Percentiles rank a stretch among this genome's conserved stretches.
phyloP scores from a whole-genome alignment of 2,888 invertebrate genomes.

The Lasioglossum pauxillum region DNA sequence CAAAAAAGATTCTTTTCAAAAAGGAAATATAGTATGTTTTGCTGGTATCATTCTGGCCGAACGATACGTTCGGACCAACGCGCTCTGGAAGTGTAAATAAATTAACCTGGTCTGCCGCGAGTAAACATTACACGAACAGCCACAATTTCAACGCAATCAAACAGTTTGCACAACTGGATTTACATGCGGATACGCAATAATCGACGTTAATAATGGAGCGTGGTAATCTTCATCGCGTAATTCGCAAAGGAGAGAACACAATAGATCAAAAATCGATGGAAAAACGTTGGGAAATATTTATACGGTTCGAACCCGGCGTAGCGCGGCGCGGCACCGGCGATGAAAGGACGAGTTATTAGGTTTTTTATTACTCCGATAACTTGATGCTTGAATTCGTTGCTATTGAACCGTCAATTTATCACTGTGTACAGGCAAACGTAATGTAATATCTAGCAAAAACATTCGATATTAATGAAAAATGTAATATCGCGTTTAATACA shows the following conservation, averaged over 20 bases:
- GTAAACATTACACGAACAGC: slow-evolving; percentile 49
- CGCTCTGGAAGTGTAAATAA: slow-evolving; percentile 43
- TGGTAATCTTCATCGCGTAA: slow-evolving; percentile 10
- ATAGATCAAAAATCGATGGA: neutral
- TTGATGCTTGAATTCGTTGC: neutral
- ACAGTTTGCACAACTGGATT: slow-evolving; percentile 48
- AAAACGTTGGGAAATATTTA: neutral
- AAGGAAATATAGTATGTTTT: neutral
- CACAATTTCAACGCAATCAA: slow-evolving; percentile 25
- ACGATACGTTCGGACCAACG: slow-evolving; percentile 26
- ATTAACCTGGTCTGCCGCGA: slow-evolving; percentile 44
- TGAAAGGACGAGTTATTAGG: neutral
- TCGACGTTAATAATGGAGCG: slow-evolving; percentile 43
- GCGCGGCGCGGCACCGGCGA: neutral
- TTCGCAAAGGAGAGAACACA: neutral
- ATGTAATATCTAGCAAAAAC: neutral
- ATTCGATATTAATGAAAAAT: slow-evolving; percentile 2
- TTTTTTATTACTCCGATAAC: neutral
- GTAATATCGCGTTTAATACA: neutral
- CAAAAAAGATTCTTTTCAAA: neutral
- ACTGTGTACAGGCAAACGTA: neutral
- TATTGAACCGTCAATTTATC: neutral
- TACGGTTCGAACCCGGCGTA: neutral
- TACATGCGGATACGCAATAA: slow-evolving; percentile 37
- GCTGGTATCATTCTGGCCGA: neutral